Conservation (phyloP, 1,140 invertebrate species). For the Polypedilum vanderplanki region DNA sequence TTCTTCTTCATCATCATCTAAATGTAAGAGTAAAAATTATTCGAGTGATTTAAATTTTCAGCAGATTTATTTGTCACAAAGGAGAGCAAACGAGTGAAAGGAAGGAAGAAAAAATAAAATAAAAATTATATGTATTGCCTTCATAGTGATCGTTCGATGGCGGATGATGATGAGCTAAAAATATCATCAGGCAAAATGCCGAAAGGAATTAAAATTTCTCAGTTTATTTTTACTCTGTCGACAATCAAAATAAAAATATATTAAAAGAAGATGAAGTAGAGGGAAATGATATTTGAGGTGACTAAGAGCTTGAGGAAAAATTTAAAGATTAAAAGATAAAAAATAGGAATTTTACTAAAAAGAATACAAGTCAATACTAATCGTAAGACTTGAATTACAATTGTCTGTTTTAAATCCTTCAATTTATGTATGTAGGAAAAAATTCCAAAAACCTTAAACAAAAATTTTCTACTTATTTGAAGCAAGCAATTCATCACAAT, state of each 20-base stretch:
- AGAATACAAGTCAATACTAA: too few species aligned
- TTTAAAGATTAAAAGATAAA: too few species aligned
- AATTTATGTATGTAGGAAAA: too few species aligned
- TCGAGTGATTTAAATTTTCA: constrained; percentile 18
- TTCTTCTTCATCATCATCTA: neutral
- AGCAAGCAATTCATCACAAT: too few species aligned
- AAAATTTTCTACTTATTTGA: too few species aligned
- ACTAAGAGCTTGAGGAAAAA: neutral
- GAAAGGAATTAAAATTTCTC: constrained; percentile 14
- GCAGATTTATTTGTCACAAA: constrained; percentile 12
- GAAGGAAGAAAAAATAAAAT: neutral
- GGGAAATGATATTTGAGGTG: neutral
- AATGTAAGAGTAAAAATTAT: neutral
- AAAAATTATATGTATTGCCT: neutral
- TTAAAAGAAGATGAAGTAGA: neutral
- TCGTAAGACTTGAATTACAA: too few species aligned
- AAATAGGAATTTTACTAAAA: too few species aligned
- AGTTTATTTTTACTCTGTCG: constrained; percentile 12
- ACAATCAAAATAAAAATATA: neutral
- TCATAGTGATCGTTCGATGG: neutral
- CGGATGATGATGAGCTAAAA: neutral
- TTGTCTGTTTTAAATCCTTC: too few species aligned
- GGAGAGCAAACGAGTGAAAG: neutral
- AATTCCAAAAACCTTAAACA: too few species aligned
- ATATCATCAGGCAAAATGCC: constrained; percentile 1